These are phyloP conservation scores for Poecilus cupreus DNA, from an alignment of 2,888 invertebrate genomes.

Conservation along the genomic window DNA sequence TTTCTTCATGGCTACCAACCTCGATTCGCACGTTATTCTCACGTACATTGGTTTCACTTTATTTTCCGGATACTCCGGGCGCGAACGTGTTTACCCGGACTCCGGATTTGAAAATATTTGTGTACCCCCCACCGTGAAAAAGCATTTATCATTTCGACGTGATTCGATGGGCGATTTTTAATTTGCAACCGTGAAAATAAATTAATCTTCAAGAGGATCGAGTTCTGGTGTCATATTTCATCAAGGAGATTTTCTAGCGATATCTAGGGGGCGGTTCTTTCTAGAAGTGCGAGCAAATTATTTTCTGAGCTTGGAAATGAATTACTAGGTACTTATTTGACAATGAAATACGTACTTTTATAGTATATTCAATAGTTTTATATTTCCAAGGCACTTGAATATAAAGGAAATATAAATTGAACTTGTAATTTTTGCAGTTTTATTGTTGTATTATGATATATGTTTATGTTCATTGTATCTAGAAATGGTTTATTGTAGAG, in stretches of 20 bases:
- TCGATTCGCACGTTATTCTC: neutral
- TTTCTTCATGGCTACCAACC: neutral
- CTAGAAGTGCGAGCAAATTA: neutral
- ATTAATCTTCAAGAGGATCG: conserved; percentile 15
- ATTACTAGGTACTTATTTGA: no score
- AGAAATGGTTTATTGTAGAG: no score
- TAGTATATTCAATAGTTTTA: no score
- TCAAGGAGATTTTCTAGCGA: neutral
- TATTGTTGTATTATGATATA: no score
- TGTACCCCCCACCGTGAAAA: conserved; percentile 30
- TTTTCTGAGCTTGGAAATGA: neutral
- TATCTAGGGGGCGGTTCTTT: neutral
- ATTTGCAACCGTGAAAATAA: conserved; percentile 21
- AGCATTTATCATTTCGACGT: conserved; percentile 45
- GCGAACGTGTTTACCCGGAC: conserved; percentile 20
- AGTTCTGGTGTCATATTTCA: neutral
- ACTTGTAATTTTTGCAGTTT: no score
- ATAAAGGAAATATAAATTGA: no score
- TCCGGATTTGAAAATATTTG: conserved; percentile 39
- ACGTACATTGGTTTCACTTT: conserved; percentile 8
- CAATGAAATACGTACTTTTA: no score
- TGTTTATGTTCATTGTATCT: no score
- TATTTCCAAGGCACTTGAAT: no score
- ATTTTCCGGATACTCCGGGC: neutral
- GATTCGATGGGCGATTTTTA: conserved; percentile 35